These are phyloP conservation scores for Nebria ingens DNA, from an alignment of 1,140 invertebrate species.

Conservation along the genomic window DNA sequence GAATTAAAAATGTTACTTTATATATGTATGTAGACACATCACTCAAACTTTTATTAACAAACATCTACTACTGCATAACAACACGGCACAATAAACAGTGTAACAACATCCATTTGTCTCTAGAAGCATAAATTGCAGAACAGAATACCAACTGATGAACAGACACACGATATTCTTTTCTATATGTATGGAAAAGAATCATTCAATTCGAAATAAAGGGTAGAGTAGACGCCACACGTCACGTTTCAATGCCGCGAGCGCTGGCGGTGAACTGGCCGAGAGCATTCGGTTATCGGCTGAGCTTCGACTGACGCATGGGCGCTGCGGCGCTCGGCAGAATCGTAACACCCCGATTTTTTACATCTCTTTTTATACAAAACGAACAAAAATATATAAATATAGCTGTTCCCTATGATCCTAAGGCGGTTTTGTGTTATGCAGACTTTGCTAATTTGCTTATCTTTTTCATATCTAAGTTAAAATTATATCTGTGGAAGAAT, in stretches of 20 bases:
- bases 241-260: neutral
- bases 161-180: neutral
- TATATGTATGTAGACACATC: too few species aligned
- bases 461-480: neutral
- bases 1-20: too few species aligned
- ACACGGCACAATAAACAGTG: neutral
- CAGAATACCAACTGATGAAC: neutral
- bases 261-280: neutral
- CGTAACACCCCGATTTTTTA: neutral
- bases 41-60: too few species aligned
- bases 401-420: neutral
- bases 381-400: neutral
- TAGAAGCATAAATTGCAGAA: neutral
- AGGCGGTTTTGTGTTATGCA: neutral
- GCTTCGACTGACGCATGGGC: neutral
- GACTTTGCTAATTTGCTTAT: neutral
- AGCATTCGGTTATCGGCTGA: neutral
- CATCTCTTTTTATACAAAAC: neutral
- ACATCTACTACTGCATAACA: neutral
- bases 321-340: neutral
- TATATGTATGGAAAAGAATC: too few species aligned
- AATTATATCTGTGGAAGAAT: neutral
- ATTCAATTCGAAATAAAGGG: neutral
- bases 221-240: neutral
- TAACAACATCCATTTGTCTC: neutral